A percentile compares a stretch with the other conserved stretches of the same genome.
These are phyloP conservation scores for Acrocephalus arundinaceus DNA, from an alignment of 2,113 vertebrate species.

Conservation along the genomic window DNA sequence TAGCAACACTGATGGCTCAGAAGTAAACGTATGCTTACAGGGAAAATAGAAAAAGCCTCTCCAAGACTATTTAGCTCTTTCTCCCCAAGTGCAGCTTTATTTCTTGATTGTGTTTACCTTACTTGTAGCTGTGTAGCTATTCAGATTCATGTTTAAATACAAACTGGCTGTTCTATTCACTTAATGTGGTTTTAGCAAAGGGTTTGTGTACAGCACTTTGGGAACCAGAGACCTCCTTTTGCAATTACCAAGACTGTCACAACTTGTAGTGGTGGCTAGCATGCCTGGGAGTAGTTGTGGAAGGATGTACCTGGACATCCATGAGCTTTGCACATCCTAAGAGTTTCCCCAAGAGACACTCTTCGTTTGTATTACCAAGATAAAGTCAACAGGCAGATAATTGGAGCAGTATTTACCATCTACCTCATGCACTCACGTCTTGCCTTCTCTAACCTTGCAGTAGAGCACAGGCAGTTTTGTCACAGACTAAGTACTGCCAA, in stretches of 20 bases:
- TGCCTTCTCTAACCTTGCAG: background rate
- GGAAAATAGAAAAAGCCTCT: background rate
- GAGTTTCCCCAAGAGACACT: background rate
- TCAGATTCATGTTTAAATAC: background rate
- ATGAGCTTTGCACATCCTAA: background rate
- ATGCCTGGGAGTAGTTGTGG: background rate
- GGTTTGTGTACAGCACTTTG: background rate
- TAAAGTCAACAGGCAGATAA: constrained; percentile 14
- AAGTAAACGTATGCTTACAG: background rate
- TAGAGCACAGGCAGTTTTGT: background rate
- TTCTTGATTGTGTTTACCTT: background rate
- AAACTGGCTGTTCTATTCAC: background rate
- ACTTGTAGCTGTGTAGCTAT: background rate
- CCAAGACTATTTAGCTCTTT: background rate
- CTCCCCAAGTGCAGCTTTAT: background rate
- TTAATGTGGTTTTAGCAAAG: background rate
- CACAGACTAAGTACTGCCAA: background rate
- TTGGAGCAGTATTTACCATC: background rate
- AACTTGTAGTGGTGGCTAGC: background rate
- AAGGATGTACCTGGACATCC: background rate
- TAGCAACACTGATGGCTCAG: background rate
- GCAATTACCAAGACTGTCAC: background rate
- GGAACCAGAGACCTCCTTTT: background rate
- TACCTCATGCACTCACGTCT: background rate
- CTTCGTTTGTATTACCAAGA: background rate